These are phyloP conservation scores for Candidula unifasciata DNA, from an alignment of 2,888 invertebrate genomes.

Conservation along the genomic window DNA sequence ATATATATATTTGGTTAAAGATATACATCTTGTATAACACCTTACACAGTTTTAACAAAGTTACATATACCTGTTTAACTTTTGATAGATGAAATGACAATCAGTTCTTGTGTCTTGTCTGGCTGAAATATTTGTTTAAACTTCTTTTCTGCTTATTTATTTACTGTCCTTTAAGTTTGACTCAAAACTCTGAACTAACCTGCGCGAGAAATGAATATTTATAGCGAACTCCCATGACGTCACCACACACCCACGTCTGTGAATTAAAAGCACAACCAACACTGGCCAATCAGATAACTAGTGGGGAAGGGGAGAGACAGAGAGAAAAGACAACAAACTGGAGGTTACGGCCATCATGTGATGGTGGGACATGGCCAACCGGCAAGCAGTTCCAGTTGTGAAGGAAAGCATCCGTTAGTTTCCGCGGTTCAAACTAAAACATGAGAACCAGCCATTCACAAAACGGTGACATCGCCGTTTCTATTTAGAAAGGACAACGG, in stretches of 20 bases:
- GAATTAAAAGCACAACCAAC: constrained; percentile 12
- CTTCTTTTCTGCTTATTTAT: neutral
- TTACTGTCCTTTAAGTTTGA: neutral
- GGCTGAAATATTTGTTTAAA: neutral
- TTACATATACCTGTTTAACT: neutral
- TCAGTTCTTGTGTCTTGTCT: neutral
- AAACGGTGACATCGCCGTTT: too few relatives aligned
- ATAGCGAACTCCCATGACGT: constrained; percentile 24
- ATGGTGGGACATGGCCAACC: neutral
- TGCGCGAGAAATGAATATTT: neutral
- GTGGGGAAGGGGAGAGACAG: constrained; percentile 1
- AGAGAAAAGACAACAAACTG: neutral
- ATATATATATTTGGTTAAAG: neutral
- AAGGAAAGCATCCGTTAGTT: too few relatives aligned
- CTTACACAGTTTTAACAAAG: neutral
- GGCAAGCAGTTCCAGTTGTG: neutral
- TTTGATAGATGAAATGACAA: neutral
- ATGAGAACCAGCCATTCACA: too few relatives aligned
- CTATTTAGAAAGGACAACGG: too few relatives aligned
- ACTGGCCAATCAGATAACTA: constrained; percentile 16
- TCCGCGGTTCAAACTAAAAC: too few relatives aligned
- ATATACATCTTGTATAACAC: neutral
- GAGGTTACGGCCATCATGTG: neutral
- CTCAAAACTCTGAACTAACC: neutral
- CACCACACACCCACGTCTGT: constrained; percentile 33